Conservation (phyloP, 2,888 invertebrate species). For the Acronicta alni region DNA sequence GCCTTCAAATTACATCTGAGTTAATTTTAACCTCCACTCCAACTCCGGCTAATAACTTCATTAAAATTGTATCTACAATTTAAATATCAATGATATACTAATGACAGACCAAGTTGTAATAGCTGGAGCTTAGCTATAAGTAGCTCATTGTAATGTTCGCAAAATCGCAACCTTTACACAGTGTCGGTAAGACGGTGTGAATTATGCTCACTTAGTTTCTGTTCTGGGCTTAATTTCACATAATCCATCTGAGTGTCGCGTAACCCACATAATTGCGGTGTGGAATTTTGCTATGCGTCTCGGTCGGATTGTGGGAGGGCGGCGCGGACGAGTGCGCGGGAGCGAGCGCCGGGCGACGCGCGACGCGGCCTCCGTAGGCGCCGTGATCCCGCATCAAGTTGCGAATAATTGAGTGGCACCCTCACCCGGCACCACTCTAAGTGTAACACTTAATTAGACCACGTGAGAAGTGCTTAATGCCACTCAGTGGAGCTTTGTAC, state of each 20-base stretch:
- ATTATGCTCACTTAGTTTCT: slow-evolving; percentile 81
- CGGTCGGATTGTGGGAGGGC: slow-evolving; percentile 70
- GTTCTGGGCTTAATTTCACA: slow-evolving; percentile 81
- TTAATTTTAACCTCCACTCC: slow-evolving; percentile 19
- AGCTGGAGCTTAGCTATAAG: slow-evolving; percentile 12
- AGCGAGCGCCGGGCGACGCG: slow-evolving; percentile 7
- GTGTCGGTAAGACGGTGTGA: slow-evolving; percentile 68
- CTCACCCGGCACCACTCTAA: slow-evolving; percentile 73
- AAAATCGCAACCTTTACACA: slow-evolving; percentile 35
- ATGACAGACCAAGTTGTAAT: slow-evolving; percentile 18
- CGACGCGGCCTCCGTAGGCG: slow-evolving; percentile 11
- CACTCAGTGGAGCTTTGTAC: slow-evolving; percentile 70
- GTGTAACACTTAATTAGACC: slow-evolving; percentile 85
- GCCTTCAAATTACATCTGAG: slow-evolving; percentile 15
- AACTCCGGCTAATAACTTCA: slow-evolving; percentile 20
- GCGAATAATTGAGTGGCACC: slow-evolving; percentile 84
- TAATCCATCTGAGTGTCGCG: slow-evolving; percentile 84
- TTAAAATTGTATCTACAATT: slow-evolving; percentile 11
- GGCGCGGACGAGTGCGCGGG: slow-evolving; percentile 28
- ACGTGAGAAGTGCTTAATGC: slow-evolving; percentile 80
- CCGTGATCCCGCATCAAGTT: slow-evolving; percentile 85
- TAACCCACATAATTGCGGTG: slow-evolving; percentile 81
- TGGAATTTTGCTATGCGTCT: slow-evolving; percentile 78
- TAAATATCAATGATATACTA: slow-evolving; percentile 30
- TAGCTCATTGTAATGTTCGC: slow-evolving; percentile 32